Evolutionary conservation across 2,113 vertebrate species (phyloP).

Genomic region (Prietella phreatophila): DNA sequence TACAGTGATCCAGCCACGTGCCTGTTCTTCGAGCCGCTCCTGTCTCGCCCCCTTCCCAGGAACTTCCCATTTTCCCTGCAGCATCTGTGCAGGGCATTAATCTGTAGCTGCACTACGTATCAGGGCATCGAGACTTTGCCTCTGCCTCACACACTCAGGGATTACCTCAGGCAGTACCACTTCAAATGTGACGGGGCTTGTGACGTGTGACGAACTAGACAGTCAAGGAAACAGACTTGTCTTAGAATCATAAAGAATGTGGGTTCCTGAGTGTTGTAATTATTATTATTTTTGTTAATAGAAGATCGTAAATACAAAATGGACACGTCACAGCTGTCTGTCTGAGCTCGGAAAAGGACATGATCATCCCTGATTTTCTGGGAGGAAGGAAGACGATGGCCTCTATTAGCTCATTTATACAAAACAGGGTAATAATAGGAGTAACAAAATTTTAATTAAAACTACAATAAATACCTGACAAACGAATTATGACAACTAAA

Average conservation of each 20-base stretch:
- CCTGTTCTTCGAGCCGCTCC: slow-evolving; percentile 96
- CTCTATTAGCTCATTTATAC: not conserved
- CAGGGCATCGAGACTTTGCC: slow-evolving; percentile 83
- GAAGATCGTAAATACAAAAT: not conserved
- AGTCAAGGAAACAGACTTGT: not conserved
- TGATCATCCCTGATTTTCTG: not conserved
- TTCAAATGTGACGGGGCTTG: slow-evolving; percentile 77
- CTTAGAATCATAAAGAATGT: not conserved
- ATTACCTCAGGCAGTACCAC: slow-evolving; percentile 93
- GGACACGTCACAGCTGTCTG: not conserved
- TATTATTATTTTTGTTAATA: not conserved
- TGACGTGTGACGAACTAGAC: slow-evolving; percentile 52
- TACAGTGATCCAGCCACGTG: slow-evolving; percentile 93
- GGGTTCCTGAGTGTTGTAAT: not conserved
- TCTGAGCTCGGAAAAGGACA: not conserved
- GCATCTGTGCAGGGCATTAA: slow-evolving; percentile 88
- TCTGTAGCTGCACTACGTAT: slow-evolving; percentile 90
- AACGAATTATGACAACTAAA: not conserved
- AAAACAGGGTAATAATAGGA: slow-evolving; percentile 1
- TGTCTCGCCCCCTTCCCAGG: slow-evolving; percentile 86
- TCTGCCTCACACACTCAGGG: slow-evolving; percentile 84
- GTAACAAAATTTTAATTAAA: not conserved
- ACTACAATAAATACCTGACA: not conserved
- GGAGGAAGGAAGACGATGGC: not conserved
- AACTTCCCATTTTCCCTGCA: slow-evolving; percentile 93